Evolutionary conservation across 2,113 vertebrate species (phyloP).

Genomic region (Labrus mixtus): DNA sequence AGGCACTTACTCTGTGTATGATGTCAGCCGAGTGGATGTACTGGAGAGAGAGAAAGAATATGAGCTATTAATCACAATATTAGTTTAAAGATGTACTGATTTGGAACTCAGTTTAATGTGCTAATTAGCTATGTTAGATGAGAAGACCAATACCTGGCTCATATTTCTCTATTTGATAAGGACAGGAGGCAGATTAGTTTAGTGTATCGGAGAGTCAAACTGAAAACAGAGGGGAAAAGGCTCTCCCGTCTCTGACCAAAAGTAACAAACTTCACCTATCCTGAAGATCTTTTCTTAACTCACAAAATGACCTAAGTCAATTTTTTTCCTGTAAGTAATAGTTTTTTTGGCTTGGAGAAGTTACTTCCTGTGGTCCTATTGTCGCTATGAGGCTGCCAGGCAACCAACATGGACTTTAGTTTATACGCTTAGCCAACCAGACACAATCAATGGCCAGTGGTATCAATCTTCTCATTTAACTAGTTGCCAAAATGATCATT

Average conservation of each 20-base stretch:
- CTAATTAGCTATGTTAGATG: background rate
- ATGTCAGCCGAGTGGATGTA: slow-evolving; percentile 99
- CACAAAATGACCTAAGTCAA: background rate
- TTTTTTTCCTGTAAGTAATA: too few relatives aligned
- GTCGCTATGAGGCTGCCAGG: background rate
- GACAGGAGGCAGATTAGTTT: background rate
- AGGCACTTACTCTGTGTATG: slow-evolving; percentile 95
- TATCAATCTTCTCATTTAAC: background rate
- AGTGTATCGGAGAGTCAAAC: background rate
- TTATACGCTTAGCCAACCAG: background rate
- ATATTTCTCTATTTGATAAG: background rate
- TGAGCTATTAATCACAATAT: slow-evolving; percentile 23
- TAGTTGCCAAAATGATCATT: background rate
- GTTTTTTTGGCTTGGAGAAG: background rate
- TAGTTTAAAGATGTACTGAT: background rate
- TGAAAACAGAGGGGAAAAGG: background rate
- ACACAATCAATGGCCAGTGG: background rate
- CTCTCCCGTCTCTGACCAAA: background rate
- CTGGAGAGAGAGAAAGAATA: slow-evolving; percentile 78
- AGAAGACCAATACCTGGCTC: background rate
- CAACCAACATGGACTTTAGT: background rate
- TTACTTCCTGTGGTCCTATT: background rate
- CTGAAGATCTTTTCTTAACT: background rate
- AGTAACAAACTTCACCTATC: background rate
- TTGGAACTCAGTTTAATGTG: background rate